A percentile compares a stretch with the other conserved stretches of the same genome.
phyloP scores from a whole-genome alignment of 2,113 vertebrate genomes.

The Osmerus mordax region DNA sequence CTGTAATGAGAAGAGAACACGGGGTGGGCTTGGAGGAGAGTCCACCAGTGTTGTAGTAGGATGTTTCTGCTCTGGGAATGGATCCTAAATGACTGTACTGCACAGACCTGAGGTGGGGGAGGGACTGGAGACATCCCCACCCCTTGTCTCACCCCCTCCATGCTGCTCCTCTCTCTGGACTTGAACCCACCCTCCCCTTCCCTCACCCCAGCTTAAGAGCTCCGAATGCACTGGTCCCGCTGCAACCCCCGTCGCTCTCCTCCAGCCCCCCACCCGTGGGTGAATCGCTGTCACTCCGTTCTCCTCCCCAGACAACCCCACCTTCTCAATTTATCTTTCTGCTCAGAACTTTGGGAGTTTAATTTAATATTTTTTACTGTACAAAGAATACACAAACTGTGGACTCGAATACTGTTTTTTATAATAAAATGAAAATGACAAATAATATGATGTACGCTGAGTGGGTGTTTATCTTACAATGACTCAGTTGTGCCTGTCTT shows the following conservation, averaged over 20 bases:
- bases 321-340: constrained; percentile 65
- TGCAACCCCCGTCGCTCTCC: not conserved
- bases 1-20: constrained; percentile 61
- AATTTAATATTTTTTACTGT: constrained; percentile 83
- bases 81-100: constrained; percentile 75
- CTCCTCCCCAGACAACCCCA: constrained; percentile 62
- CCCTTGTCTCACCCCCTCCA: constrained; percentile 51
- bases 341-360: constrained; percentile 71
- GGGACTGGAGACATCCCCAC: constrained; percentile 33
- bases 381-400: constrained; percentile 76
- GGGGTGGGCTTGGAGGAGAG: constrained; percentile 68
- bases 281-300: not conserved
- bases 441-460: constrained; percentile 29
- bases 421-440: constrained; percentile 77
- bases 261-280: constrained; percentile 8
- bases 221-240: constrained; percentile 10
- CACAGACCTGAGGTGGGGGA: constrained; percentile 68
- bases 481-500: too few relatives aligned
- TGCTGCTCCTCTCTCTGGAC: constrained; percentile 66
- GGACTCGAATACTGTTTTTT: constrained; percentile 74
- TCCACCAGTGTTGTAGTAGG: constrained; percentile 67
- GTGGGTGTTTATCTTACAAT: too few relatives aligned
- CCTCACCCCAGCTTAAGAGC: constrained; percentile 7
- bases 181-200: constrained; percentile 23
- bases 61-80: constrained; percentile 76